phyloP scores from a whole-genome alignment of 2,113 vertebrate genomes.

The Helogale parvula region DNA sequence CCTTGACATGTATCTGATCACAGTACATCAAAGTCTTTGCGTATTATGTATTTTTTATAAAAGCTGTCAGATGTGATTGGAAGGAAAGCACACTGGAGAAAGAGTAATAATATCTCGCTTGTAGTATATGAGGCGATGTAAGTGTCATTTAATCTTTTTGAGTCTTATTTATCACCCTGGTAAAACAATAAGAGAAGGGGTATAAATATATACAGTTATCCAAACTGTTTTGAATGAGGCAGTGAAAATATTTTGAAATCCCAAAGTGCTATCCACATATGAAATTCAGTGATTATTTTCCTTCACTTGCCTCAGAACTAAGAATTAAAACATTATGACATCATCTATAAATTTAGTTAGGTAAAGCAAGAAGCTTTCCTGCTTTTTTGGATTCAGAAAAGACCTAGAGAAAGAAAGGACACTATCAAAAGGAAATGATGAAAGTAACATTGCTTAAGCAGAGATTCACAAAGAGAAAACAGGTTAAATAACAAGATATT shows the following conservation, averaged over 20 bases:
- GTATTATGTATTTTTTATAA: background rate
- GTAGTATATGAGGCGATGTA: background rate
- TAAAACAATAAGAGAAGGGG: background rate
- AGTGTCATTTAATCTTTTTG: background rate
- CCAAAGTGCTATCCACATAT: background rate
- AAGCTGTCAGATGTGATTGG: background rate
- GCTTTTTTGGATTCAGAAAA: constrained; percentile 37
- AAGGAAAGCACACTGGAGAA: background rate
- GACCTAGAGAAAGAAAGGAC: constrained; percentile 34
- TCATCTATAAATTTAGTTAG: background rate
- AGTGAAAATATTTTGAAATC: constrained; percentile 44
- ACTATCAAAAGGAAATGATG: constrained; percentile 30
- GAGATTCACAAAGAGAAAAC: background rate
- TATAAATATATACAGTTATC: background rate
- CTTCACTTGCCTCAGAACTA: background rate
- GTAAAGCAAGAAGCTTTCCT: background rate
- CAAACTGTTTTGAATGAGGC: background rate
- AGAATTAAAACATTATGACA: background rate
- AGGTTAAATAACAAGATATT: constrained; percentile 14
- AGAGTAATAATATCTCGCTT: background rate
- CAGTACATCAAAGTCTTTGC: background rate
- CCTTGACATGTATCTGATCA: background rate
- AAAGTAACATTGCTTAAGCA: background rate
- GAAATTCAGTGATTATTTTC: background rate
- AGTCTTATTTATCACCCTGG: background rate